Percentiles rank a stretch among this genome's conserved stretches.
Conservation (phyloP, 1,140 invertebrate genomes). For the Pogonomyrmex californicus region DNA sequence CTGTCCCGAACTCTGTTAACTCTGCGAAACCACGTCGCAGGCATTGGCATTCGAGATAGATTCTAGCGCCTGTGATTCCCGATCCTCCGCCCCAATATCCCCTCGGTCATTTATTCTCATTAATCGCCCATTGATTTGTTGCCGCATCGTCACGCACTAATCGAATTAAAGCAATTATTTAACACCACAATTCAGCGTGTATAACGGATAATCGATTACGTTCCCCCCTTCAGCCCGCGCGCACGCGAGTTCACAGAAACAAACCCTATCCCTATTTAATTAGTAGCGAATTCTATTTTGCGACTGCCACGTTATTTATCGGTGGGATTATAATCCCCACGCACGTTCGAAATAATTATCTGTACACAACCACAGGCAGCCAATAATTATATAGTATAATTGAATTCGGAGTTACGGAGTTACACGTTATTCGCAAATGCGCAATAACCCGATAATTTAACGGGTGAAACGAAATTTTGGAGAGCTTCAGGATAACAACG, state of each 20-base stretch:
- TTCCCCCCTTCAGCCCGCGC: neutral
- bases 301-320: slow-evolving; percentile 34
- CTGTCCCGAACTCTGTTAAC: slow-evolving; percentile 9
- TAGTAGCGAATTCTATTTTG: slow-evolving; percentile 1
- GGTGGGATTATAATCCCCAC: slow-evolving; percentile 19
- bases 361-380: neutral
- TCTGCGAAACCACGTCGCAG: neutral
- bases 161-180: slow-evolving; percentile 54
- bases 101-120: slow-evolving; percentile 48
- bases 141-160: slow-evolving; percentile 36
- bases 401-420: neutral
- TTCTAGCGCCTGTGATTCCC: slow-evolving; percentile 5
- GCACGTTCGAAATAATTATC: slow-evolving; percentile 25
- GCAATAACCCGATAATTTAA: neutral
- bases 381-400: slow-evolving; percentile 26
- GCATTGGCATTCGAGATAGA: slow-evolving; percentile 3
- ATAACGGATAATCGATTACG: slow-evolving; percentile 19
- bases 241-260: neutral
- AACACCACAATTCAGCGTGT: slow-evolving; percentile 8
- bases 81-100: neutral
- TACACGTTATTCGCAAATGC: neutral
- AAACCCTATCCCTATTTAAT: slow-evolving; percentile 9
- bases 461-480: neutral
- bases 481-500: slow-evolving; percentile 1
- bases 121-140: slow-evolving; percentile 42